Evolutionary conservation across 2,888 invertebrate genomes (phyloP).

Genomic region (Cordilura impudica): DNA sequence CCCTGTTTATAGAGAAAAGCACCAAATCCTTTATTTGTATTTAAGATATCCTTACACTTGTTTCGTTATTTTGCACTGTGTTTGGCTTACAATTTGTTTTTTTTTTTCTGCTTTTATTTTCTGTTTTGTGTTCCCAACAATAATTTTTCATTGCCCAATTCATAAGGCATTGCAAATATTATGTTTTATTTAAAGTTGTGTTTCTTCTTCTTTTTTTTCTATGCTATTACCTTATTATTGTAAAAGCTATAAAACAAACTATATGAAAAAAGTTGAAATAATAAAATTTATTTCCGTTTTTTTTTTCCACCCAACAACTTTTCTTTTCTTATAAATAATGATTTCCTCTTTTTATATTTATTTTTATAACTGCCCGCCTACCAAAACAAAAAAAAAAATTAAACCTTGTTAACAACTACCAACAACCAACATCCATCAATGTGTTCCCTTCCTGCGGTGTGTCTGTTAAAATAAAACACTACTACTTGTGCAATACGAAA

Average conservation of each 20-base stretch:
- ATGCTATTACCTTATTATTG: background rate
- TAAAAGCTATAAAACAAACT: background rate
- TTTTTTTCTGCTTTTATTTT: background rate
- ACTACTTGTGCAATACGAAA: conserved; percentile 20
- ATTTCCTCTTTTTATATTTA: conserved; percentile 63
- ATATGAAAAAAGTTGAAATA: conserved; percentile 65
- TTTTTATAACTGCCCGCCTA: conserved; percentile 65
- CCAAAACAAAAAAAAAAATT: conserved; percentile 22
- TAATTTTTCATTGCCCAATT: conserved; percentile 40
- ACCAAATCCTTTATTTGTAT: conserved; percentile 18
- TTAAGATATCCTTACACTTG: conserved; percentile 35
- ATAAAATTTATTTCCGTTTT: conserved; percentile 64
- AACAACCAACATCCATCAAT: conserved; percentile 56
- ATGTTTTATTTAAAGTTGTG: conserved; percentile 20
- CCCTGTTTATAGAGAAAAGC: background rate
- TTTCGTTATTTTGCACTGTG: conserved; percentile 13
- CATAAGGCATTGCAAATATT: conserved; percentile 35
- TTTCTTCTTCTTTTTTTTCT: background rate
- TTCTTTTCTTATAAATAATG: conserved; percentile 41
- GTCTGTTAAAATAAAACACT: background rate
- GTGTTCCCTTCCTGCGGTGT: conserved; percentile 21
- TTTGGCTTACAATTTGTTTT: conserved; percentile 6
- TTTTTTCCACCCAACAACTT: conserved; percentile 24
- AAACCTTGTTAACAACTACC: conserved; percentile 58
- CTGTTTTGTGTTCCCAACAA: conserved; percentile 24